Evolutionary conservation across 1,140 invertebrate genomes (phyloP), one percentile per base, ranked within the genome.

Genomic region (Ips typographus): DNA sequence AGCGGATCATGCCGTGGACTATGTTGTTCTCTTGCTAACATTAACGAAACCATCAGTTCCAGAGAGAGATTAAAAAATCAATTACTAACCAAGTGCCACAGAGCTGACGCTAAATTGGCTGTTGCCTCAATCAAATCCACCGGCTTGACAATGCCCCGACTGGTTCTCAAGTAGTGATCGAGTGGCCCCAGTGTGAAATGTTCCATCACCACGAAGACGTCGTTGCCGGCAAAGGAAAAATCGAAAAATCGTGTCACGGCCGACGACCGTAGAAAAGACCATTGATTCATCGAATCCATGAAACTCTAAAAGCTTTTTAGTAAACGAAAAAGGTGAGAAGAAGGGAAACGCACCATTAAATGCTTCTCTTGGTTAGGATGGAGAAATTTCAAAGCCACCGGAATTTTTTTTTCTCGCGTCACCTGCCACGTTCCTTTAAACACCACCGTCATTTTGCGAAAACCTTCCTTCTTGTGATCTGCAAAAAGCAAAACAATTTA

Each of bases 1-100:
- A 95, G 53, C 94, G 84, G 64, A 96, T 91, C 70, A 89, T 90
- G n/a, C 91, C 93, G 83, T 96, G 94, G 53, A 92, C 86, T 42
- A 94, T 85, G 41, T 87, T 85, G 71, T 90, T 88, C 77, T 94
- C 91, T 75, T 90, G 87, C 87, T 90, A 40, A 44, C 68, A 40
- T 41, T 58, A 61, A 42, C 41, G 4, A 58, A 44, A 40, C 36
- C 2, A 41, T 55, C 22, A 22, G 22, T 22, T 22, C 22, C 22
- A 22, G 22, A 22, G 22, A 53, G n/a, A n/a, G 4, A 47, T 2
- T 49, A 37, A 62, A 43, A 65, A 38, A 55, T 36, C 39, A 4
- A 2, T 62, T 6, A 65, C 66, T 70, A 80, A 90, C 89, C 78
- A 94, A 79, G 81, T 92, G 89, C 88, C 89, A 93, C 2, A 95